These are phyloP conservation scores for Slavum lentiscoides DNA, from an alignment of 2,888 invertebrate genomes.

Conservation along the genomic window DNA sequence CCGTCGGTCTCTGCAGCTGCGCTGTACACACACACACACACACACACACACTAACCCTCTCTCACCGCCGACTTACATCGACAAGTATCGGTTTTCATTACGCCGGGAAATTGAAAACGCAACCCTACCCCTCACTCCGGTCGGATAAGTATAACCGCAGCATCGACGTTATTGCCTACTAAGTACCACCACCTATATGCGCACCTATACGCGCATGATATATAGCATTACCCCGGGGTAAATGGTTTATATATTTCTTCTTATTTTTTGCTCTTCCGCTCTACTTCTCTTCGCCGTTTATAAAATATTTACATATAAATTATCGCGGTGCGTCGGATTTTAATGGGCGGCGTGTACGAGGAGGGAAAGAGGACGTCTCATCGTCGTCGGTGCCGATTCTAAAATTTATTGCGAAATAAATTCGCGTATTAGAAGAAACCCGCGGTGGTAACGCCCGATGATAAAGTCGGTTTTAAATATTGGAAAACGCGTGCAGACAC, in stretches of 20 bases:
- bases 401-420: constrained; percentile 40
- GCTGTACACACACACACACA: too few species aligned
- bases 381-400: background rate
- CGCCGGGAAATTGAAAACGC: constrained; percentile 45
- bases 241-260: constrained; percentile 20
- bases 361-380: background rate
- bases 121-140: background rate
- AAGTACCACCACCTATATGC: too few species aligned
- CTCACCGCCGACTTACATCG: constrained; percentile 40
- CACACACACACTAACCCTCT: too few species aligned
- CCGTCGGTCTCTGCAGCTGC: too few species aligned
- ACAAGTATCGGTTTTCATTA: constrained; percentile 52
- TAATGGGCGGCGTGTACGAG: background rate
- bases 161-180: constrained; percentile 36
- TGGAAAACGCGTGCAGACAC: constrained; percentile 31
- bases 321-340: background rate
- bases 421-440: constrained; percentile 3
- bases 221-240: constrained; percentile 43
- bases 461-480: constrained; percentile 10
- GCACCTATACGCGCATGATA: constrained; percentile 30
- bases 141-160: constrained; percentile 43
- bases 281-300: background rate
- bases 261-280: background rate
- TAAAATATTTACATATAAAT: constrained; percentile 26
- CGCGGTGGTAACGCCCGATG: background rate